These are phyloP conservation scores for Anableps anableps DNA, from an alignment of 2,797 vertebrate genomes.

Conservation along the genomic window DNA sequence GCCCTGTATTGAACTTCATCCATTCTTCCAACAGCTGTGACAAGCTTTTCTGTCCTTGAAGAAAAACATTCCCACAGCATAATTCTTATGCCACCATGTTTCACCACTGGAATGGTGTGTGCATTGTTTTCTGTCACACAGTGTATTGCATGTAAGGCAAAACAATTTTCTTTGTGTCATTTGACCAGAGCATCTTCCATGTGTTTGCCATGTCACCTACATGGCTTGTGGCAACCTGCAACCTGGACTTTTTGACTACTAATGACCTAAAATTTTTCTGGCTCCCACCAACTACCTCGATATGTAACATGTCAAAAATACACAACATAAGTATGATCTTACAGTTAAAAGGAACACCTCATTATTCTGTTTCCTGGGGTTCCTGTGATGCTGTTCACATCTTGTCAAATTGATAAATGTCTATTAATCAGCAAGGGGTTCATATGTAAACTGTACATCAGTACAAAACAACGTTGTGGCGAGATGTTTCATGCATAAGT, in stretches of 20 bases:
- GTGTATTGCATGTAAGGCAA: not conserved
- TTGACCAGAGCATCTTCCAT: not conserved
- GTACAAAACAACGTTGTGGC: too few species aligned
- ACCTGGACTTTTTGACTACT: not conserved
- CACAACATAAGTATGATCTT: not conserved
- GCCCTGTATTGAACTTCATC: not conserved
- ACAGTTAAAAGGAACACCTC: not conserved
- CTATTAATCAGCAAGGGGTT: not conserved
- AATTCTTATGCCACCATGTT: not conserved
- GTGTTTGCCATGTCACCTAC: not conserved
- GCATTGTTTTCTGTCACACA: not conserved
- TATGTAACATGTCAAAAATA: not conserved
- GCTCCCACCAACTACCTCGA: not conserved
- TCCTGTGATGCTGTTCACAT: not conserved
- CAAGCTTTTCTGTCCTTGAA: not conserved
- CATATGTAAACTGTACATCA: too few species aligned
- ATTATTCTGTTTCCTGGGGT: not conserved
- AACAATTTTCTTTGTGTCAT: not conserved
- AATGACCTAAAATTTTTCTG: not conserved
- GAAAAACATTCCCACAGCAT: not conserved
- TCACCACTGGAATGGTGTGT: not conserved
- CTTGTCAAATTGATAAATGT: not conserved
- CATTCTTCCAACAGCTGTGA: not conserved
- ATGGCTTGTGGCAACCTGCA: not conserved
- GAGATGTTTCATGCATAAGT: too few species aligned